Evolutionary conservation across 2,888 invertebrate genomes (phyloP), one percentile per base, ranked within the genome.

Genomic region (Callyntrura guangdongensis): DNA sequence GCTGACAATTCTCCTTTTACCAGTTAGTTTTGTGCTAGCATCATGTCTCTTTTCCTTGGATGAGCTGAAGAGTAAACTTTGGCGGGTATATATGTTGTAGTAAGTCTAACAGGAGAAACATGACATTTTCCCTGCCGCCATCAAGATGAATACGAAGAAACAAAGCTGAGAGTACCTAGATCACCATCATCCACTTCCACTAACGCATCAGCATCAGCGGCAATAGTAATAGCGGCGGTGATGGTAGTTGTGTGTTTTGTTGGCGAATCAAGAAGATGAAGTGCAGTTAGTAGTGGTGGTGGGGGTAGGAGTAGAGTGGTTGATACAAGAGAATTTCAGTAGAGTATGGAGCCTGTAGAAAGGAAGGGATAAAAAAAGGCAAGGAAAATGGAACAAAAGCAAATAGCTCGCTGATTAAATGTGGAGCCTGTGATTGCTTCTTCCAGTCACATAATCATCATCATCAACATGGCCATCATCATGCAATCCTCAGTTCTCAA

Each of bases 361-460:
- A 11, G 47, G 36, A 59, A 61, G 22, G 45, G 85, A 85, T 27
- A 36, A 36, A 36, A 36, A 36, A 36, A 56, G 72, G 47, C 27
- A 86, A 61, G 9, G 53, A 49, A 67, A 53, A 47, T 64, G 64
- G 72, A 77, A 90, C 61, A 81, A 90, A 90, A 90, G 90, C 81
- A 90, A 86, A 86, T 90, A 90, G 86, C 83, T 90, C 86, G 56
- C 69, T 90, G 90, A 90, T 90, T 90, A 90, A 90, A 90, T 90
- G 86, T 77, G 74, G 72, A 90, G 90, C 85, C 85, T 86, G 86
- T 83, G 86, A 90, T 90, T 90, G 86, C 90, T 86, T 86, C 86
- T 90, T 90, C 81, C 45, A 90, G 84, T 86, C 84, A 72, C 81
- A 86, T 82, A 61, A 81, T 81, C 90, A 45, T 83, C 72, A 82